Conservation (phyloP, 92 coral and sea anemone genomes). For the Phymanthus crucifer region DNA sequence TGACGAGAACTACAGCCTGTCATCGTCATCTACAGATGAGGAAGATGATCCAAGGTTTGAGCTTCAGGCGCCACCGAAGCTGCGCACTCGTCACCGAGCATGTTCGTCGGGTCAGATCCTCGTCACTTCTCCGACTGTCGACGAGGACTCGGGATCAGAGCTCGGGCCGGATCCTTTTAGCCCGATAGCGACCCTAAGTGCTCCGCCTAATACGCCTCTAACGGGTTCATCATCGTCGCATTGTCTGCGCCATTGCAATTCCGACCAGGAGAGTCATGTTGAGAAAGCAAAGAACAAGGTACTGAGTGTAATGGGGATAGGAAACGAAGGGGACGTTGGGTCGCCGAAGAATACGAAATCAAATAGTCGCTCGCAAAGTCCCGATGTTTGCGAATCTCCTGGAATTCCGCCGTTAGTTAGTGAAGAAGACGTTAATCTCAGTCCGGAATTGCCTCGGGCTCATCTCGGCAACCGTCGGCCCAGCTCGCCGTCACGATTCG, state of each 20-base stretch:
- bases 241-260: conserved; percentile 26
- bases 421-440: conserved; percentile 45
- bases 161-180: neutral
- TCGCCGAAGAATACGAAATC: neutral
- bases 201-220: conserved; percentile 50
- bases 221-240: conserved; percentile 31
- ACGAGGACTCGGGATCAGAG: conserved; percentile 37
- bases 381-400: conserved; percentile 25
- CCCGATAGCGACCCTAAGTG: conserved; percentile 22
- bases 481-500: conserved; percentile 75
- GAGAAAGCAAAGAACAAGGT: conserved; percentile 55
- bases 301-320: conserved; percentile 36
- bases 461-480: conserved; percentile 48
- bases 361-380: conserved; percentile 34
- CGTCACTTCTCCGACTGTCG: conserved; percentile 47
- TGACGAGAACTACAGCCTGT: conserved; percentile 21
- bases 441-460: conserved; percentile 47
- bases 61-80: conserved; percentile 77
- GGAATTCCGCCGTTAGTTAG: conserved; percentile 30
- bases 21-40: conserved; percentile 54
- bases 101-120: conserved; percentile 53
- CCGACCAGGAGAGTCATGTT: conserved; percentile 23
- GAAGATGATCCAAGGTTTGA: conserved; percentile 56
- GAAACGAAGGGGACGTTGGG: conserved; percentile 8
- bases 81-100: conserved; percentile 61